A percentile compares a stretch with the other conserved stretches of the same genome.
These are phyloP conservation scores for Tethea ocularis DNA, from an alignment of 2,888 invertebrate species.

Conservation along the genomic window DNA sequence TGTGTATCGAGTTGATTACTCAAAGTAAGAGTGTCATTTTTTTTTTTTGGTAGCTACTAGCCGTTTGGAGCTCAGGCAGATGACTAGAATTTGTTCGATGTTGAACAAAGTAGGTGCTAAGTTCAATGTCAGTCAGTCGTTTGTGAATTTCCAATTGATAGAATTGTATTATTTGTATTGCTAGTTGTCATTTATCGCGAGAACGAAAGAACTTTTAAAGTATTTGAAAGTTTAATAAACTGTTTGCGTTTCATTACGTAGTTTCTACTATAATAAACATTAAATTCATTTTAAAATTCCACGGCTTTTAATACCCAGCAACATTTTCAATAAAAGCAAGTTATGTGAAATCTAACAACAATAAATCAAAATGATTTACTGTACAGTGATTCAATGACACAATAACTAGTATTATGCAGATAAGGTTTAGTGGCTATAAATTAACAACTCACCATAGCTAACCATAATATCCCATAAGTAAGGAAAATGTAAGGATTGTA, in stretches of 20 bases:
- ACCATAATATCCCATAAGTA: too few relatives aligned
- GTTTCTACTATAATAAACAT: background rate
- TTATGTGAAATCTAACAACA: background rate
- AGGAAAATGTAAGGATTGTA: background rate
- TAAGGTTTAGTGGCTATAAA: too few relatives aligned
- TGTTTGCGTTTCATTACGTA: too few relatives aligned
- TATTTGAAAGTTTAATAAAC: too few relatives aligned
- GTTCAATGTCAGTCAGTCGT: background rate
- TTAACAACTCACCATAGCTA: too few relatives aligned
- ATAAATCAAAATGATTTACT: background rate
- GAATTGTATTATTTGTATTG: background rate
- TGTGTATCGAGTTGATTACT: slow-evolving; percentile 67
- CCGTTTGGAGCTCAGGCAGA: slow-evolving; percentile 38
- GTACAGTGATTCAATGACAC: too few relatives aligned
- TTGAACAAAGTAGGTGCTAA: background rate
- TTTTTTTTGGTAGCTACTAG: slow-evolving; percentile 44
- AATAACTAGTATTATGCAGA: too few relatives aligned
- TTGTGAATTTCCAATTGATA: background rate
- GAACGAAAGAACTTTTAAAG: too few relatives aligned
- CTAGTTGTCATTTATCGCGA: too few relatives aligned
- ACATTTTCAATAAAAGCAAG: background rate
- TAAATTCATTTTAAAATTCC: background rate
- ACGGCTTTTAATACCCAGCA: background rate
- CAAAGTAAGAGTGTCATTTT: slow-evolving; percentile 61
- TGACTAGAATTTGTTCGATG: slow-evolving; percentile 22